These are phyloP conservation scores for Itoplectis maculator DNA, from an alignment of 2,888 invertebrate genomes.

Conservation along the genomic window DNA sequence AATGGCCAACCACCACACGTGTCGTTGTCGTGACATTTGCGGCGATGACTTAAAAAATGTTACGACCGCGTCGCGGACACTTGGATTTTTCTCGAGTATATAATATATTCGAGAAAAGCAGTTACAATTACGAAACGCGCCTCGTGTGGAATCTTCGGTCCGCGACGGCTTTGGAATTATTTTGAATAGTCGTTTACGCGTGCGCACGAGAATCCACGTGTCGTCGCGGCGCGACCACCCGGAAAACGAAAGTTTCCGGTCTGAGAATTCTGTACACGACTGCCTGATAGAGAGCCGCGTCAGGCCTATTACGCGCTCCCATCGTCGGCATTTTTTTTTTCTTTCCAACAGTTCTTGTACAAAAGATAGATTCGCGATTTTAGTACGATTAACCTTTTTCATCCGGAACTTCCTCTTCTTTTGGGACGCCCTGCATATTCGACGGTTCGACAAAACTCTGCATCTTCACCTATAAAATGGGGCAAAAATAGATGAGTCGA, in stretches of 20 bases:
- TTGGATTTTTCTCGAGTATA: no score
- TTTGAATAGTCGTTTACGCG: not conserved
- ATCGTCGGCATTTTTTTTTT: not conserved
- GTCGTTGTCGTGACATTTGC: no score
- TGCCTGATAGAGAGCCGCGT: not conserved
- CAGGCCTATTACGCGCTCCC: not conserved
- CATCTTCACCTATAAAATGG: not conserved
- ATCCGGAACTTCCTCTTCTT: no score
- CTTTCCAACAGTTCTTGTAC: no score
- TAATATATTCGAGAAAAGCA: not conserved
- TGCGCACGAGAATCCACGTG: slow-evolving; percentile 26
- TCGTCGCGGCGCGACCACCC: slow-evolving; percentile 20
- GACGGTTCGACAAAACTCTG: no score
- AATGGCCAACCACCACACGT: no score
- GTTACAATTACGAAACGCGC: not conserved
- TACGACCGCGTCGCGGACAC: no score
- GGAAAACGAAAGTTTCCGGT: slow-evolving; percentile 39
- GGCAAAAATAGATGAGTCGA: not conserved
- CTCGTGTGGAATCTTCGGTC: not conserved
- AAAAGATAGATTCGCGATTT: no score
- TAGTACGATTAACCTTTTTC: no score
- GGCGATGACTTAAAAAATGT: no score
- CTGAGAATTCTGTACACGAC: slow-evolving; percentile 13
- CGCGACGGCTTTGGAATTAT: not conserved
- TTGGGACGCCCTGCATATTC: no score